Conservation (phyloP, 2,797 vertebrate genomes). For the Mionectes olivaceus region DNA sequence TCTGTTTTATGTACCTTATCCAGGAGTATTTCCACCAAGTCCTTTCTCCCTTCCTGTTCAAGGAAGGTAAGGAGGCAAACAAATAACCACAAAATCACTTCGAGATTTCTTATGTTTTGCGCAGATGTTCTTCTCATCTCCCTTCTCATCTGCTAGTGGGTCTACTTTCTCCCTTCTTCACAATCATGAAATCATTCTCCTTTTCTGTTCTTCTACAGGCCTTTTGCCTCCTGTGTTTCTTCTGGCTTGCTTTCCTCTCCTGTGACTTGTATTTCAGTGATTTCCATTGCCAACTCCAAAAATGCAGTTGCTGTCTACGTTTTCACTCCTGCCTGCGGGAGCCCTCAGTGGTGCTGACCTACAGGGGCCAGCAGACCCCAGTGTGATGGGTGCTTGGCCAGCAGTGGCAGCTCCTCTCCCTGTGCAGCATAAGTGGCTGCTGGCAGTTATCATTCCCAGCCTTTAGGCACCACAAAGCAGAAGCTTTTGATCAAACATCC, state of each 20-base stretch:
- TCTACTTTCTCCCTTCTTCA: neutral
- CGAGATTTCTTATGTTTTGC: neutral
- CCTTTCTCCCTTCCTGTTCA: neutral
- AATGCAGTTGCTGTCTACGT: neutral
- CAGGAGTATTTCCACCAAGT: neutral
- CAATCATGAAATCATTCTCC: neutral
- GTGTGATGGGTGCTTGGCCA: fast-evolving
- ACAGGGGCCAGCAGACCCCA: neutral
- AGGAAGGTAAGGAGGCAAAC: neutral
- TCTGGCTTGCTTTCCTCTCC: neutral
- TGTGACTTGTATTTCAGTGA: neutral
- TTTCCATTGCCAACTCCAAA: neutral
- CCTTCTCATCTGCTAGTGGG: neutral
- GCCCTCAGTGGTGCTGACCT: neutral
- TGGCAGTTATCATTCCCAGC: neutral
- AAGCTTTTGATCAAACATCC: neutral
- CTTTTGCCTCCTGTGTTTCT: neutral
- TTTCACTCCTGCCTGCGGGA: neutral
- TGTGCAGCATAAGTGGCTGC: neutral
- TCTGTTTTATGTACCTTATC: neutral
- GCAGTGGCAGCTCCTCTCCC: fast-evolving
- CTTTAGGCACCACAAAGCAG: neutral
- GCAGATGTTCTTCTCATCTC: neutral
- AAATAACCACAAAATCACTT: neutral
- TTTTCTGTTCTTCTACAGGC: neutral